Evolutionary conservation across 2,113 vertebrate species (phyloP).

Genomic region (Coracopsis vasa): DNA sequence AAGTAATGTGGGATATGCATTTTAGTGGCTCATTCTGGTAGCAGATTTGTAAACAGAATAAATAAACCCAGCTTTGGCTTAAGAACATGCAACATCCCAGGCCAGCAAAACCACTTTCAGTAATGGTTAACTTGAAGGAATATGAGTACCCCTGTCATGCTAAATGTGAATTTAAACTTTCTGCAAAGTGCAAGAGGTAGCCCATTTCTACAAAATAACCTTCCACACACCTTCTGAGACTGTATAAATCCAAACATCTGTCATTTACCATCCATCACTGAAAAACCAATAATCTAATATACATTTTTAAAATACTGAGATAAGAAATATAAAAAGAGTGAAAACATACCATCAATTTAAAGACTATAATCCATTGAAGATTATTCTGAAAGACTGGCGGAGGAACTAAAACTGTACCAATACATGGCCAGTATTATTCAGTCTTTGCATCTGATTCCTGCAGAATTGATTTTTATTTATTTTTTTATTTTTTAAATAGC

Average conservation of each 20-base stretch:
- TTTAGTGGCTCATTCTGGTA: background rate
- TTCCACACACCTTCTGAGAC: background rate
- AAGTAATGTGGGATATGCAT: accelerated
- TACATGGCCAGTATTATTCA: background rate
- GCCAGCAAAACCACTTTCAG: background rate
- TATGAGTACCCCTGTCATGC: too few relatives aligned
- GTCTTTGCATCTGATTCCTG: background rate
- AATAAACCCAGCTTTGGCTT: background rate
- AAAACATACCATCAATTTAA: background rate
- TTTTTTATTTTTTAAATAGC: background rate
- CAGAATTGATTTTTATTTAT: background rate
- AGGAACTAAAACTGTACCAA: background rate
- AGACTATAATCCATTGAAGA: background rate
- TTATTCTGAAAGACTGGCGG: background rate
- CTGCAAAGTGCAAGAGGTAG: background rate
- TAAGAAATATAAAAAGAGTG: background rate
- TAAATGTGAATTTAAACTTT: background rate
- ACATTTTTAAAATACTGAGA: background rate
- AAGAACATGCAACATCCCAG: background rate
- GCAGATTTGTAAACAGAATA: background rate
- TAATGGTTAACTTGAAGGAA: background rate
- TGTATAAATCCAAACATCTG: accelerated
- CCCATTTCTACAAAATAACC: background rate
- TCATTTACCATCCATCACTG: background rate
- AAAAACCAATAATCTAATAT: background rate